phyloP scores from a whole-genome alignment of 2,113 vertebrate species.

The Calyptommatus sinebrachiatus region DNA sequence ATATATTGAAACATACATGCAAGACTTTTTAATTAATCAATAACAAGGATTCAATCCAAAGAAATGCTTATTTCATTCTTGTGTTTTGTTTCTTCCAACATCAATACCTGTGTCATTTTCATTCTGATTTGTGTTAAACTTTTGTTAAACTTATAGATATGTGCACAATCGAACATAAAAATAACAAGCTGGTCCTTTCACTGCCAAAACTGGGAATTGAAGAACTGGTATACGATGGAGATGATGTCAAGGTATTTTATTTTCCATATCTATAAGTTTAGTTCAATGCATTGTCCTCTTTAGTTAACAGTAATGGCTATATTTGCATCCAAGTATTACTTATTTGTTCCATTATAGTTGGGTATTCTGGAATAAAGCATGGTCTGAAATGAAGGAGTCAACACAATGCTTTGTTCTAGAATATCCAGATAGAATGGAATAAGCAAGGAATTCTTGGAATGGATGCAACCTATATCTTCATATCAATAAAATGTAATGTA shows the following conservation, averaged over 20 bases:
- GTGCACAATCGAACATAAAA: constrained; percentile 38
- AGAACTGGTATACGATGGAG: constrained; percentile 46
- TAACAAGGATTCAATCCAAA: background rate
- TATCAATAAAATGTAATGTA: background rate
- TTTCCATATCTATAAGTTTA: background rate
- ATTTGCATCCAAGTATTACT: background rate
- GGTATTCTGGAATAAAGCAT: too few species aligned
- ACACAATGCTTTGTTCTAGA: background rate
- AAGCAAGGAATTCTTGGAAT: too few species aligned
- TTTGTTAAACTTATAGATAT: constrained; percentile 35
- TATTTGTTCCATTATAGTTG: too few species aligned
- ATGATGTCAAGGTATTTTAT: constrained; percentile 46
- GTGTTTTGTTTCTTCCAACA: background rate
- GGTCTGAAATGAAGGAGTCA: too few species aligned
- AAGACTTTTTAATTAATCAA: background rate
- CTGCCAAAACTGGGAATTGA: constrained; percentile 43
- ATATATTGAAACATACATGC: background rate
- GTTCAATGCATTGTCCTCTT: background rate
- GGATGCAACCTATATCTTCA: background rate
- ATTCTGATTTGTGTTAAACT: background rate
- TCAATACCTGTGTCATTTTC: background rate
- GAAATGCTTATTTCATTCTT: background rate
- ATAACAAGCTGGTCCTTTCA: constrained; percentile 32
- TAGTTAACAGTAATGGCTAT: background rate
- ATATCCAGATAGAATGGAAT: too few species aligned